Evolutionary conservation across 1,140 invertebrate genomes (phyloP).

Genomic region (Brachionus koreanus): DNA sequence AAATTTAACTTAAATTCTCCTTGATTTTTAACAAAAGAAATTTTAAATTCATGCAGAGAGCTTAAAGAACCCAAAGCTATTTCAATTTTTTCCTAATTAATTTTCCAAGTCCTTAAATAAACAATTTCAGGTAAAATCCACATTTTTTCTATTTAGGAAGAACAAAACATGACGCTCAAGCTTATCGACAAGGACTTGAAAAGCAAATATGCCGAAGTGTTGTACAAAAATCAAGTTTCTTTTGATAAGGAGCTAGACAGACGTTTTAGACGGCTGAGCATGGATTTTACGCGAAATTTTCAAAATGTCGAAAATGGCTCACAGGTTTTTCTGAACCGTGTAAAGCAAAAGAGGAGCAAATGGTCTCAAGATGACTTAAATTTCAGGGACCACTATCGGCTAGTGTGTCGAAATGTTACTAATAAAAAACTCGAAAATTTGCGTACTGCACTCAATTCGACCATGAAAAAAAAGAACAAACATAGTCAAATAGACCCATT

Average conservation of each 20-base stretch:
- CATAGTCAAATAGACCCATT: neutral
- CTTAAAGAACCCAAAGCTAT: neutral
- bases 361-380: slow-evolving; percentile 18
- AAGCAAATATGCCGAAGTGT: slow-evolving; percentile 45
- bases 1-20: neutral
- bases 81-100: neutral
- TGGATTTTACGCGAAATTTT: neutral
- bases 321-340: slow-evolving; percentile 18
- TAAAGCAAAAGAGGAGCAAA: slow-evolving; percentile 28
- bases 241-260: slow-evolving; percentile 34
- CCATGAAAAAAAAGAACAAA: neutral
- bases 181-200: slow-evolving; percentile 35
- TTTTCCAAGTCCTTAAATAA: neutral
- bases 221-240: slow-evolving; percentile 23
- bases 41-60: neutral
- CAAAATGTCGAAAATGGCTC: slow-evolving; percentile 29
- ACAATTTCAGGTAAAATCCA: neutral
- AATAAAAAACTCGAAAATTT: slow-evolving; percentile 42
- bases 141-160: neutral
- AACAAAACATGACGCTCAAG: slow-evolving; percentile 22
- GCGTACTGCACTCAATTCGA: neutral
- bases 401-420: slow-evolving; percentile 8
- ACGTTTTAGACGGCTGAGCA: neutral
- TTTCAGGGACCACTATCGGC: slow-evolving; percentile 12
- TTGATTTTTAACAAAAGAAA: neutral